Evolutionary conservation across 1,140 invertebrate species (phyloP), one percentile per base, ranked within the genome.

Genomic region (Eupristina koningsbergeri): DNA sequence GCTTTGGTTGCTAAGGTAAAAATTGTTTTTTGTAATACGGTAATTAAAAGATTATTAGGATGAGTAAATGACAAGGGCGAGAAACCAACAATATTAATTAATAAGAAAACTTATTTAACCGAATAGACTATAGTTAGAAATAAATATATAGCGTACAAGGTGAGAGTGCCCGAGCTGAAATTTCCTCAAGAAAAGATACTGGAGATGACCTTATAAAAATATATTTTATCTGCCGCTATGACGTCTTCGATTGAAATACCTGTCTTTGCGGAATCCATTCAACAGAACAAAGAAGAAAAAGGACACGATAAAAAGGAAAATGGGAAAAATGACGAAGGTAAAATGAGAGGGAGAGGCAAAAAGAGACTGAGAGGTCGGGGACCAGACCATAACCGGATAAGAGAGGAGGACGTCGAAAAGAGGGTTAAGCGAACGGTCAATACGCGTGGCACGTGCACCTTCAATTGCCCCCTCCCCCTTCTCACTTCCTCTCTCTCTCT

Each of bases 181-280:
- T 73, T 39, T 34, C 47, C 31, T 17, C 64, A 58, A 80, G 71
- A 80, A 80, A 80, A 73, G 67, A 53, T 47, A 47, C 47, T 15
- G 79, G 22, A 73, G 79, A 26, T 47, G 67, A 80, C 11, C 79
- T 80, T 73, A 71, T 73, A 80, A 80, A 80, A 80, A 80, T 71
- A 80, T 80, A 80, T 80, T 73, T 80, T 47, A 71, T 80, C 47
- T 34, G 26, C 19, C 41, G 78, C 34, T 47, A 69, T 17, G 50
- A 75, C 41, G 31, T 75, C 41, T 31, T 73, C 85, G 85, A 85
- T 86, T 86, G 82, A 86, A 86, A 84, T 80, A 84, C 71, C 79
- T 47, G 84, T 83, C 63, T 69, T 34, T 76, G 80, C 34, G 69
- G 31, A 80, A 81, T 83, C 50, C 75, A 75, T 69, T 19, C 34